Percentiles rank a stretch among this genome's conserved stretches.
Conservation (phyloP, 2,888 invertebrate species). For the Agrilus mali region DNA sequence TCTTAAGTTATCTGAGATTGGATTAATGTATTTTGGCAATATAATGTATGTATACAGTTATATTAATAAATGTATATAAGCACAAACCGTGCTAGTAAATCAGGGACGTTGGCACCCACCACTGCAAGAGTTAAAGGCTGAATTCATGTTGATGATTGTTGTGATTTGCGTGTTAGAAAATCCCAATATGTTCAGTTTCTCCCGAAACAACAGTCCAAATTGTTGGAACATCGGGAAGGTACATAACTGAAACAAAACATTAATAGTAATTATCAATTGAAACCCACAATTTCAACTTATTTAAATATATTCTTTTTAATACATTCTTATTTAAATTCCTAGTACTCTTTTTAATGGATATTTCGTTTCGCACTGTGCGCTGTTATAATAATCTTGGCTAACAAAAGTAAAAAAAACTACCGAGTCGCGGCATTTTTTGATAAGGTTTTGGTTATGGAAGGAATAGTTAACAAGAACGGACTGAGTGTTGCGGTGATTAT, state of each 20-base stretch:
- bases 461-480: too few species aligned
- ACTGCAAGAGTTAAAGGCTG: constrained; percentile 55
- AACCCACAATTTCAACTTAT: too few species aligned
- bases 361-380: too few species aligned
- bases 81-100: neutral
- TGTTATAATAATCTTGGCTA: too few species aligned
- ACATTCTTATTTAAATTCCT: too few species aligned
- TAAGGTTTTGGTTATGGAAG: too few species aligned
- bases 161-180: constrained; percentile 55
- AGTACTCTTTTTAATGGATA: too few species aligned
- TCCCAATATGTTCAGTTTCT: constrained; percentile 45
- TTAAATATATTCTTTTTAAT: too few species aligned
- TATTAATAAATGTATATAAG: neutral
- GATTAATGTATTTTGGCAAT: constrained; percentile 1
- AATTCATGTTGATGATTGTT: constrained; percentile 58
- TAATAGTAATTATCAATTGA: too few species aligned
- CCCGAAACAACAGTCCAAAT: constrained; percentile 58
- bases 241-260: constrained; percentile 40
- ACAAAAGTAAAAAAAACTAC: too few species aligned
- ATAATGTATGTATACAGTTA: neutral
- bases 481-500: too few species aligned
- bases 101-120: constrained; percentile 35
- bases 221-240: constrained; percentile 56
- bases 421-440: too few species aligned
- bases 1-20: neutral